Conservation (phyloP, 2,797 vertebrate species). For the Rhincodon typus region DNA sequence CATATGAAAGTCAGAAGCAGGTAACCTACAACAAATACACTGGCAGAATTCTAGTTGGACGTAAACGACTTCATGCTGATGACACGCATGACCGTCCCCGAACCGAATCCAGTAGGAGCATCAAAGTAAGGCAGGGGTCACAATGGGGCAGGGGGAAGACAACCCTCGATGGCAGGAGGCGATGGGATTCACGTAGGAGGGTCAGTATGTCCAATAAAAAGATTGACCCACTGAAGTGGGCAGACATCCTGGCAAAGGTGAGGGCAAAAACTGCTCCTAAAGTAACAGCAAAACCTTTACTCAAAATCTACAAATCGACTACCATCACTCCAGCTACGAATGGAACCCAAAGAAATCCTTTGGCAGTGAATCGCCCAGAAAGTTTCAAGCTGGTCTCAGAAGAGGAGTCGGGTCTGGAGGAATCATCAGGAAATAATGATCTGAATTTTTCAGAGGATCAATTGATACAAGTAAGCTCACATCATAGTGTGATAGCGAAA, state of each 20-base stretch:
- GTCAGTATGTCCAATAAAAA: conserved; percentile 69
- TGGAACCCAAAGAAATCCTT: not conserved
- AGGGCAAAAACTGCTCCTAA: conserved; percentile 61
- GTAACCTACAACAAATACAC: conserved; percentile 44
- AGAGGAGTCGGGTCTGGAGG: not conserved
- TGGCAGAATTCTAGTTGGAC: conserved; percentile 45
- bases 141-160: conserved; percentile 45
- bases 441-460: not conserved
- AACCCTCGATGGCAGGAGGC: conserved; percentile 57
- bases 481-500: not conserved
- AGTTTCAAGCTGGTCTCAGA: not conserved
- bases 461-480: not conserved
- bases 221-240: conserved; percentile 82
- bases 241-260: conserved; percentile 82
- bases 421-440: not conserved
- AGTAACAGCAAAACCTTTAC: conserved; percentile 43
- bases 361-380: not conserved
- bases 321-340: not conserved
- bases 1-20: conserved; percentile 40
- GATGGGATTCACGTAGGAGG: conserved; percentile 64
- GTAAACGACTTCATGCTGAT: conserved; percentile 45
- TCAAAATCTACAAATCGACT: conserved; percentile 26
- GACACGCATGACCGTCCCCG: conserved; percentile 44
- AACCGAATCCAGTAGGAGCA: conserved; percentile 50
- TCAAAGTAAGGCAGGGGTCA: conserved; percentile 50